These are phyloP conservation scores for Spisula solida DNA, from an alignment of 2,888 invertebrate species.

Conservation along the genomic window DNA sequence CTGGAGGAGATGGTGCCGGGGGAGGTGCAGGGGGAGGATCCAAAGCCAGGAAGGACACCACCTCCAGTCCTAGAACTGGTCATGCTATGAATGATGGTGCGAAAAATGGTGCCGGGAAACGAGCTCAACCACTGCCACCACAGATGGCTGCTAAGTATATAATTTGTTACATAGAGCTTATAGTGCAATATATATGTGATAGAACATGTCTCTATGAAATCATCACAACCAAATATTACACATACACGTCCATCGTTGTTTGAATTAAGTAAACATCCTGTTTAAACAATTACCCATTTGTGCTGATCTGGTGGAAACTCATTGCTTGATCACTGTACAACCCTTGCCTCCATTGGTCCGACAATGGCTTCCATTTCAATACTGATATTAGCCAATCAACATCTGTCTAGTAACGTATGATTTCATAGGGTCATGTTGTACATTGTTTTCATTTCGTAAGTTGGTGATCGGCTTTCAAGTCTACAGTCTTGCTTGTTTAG, in stretches of 20 bases:
- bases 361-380: too few relatives aligned
- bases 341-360: too few relatives aligned
- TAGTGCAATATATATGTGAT: background rate
- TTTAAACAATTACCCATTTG: background rate
- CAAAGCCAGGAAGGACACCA: too few relatives aligned
- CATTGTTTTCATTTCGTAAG: background rate
- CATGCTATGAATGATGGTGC: background rate
- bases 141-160: background rate
- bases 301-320: background rate
- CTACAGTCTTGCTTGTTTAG: background rate
- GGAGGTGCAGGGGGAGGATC: background rate
- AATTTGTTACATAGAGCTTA: background rate
- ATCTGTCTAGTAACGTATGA: background rate
- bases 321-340: too few relatives aligned
- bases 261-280: background rate
- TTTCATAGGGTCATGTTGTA: background rate
- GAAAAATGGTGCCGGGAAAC: background rate
- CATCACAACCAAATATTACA: background rate
- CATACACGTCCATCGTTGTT: background rate
- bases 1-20: too few relatives aligned
- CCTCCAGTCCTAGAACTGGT: background rate
- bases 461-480: too few relatives aligned
- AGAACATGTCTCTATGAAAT: background rate
- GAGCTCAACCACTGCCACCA: background rate
- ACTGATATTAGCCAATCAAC: too few relatives aligned